phyloP scores from a whole-genome alignment of 2,113 vertebrate species.

The Pimephales promelas region DNA sequence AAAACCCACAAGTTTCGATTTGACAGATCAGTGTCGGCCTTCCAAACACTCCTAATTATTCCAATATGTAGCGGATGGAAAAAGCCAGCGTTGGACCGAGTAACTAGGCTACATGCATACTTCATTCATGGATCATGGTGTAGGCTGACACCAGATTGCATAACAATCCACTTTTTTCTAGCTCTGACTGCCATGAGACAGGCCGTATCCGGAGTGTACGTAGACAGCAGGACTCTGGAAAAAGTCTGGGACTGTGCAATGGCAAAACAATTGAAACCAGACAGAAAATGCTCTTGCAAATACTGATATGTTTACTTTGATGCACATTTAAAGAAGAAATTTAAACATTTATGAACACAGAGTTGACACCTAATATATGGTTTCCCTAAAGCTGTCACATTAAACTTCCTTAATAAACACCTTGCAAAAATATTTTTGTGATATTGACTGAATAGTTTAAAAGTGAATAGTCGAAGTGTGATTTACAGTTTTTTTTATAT shows the following conservation, averaged over 20 bases:
- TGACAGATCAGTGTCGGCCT: constrained; percentile 47
- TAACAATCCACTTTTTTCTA: constrained; percentile 42
- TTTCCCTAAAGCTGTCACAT: not conserved
- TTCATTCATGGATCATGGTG: constrained; percentile 50
- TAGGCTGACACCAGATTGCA: constrained; percentile 48
- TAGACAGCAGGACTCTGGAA: constrained; percentile 46
- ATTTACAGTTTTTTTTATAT: not conserved
- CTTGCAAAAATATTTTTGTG: not conserved
- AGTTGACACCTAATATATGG: not conserved
- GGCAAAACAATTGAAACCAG: constrained; percentile 22
- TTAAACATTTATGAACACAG: not conserved
- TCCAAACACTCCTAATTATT: constrained; percentile 49
- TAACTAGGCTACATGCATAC: constrained; percentile 42
- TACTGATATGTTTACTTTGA: not conserved
- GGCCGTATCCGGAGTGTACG: constrained; percentile 31
- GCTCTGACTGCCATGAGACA: constrained; percentile 31
- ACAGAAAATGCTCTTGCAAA: not conserved
- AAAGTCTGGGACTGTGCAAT: constrained; percentile 51
- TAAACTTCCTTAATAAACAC: not conserved
- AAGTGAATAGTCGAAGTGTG: not conserved
- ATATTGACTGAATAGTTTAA: not conserved
- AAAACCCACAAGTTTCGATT: constrained; percentile 31
- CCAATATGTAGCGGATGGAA: constrained; percentile 54
- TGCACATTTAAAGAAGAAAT: not conserved
- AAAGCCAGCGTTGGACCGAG: constrained; percentile 40